phyloP scores from a whole-genome alignment of 2,888 invertebrate genomes.

The Crossocerus cetratus region DNA sequence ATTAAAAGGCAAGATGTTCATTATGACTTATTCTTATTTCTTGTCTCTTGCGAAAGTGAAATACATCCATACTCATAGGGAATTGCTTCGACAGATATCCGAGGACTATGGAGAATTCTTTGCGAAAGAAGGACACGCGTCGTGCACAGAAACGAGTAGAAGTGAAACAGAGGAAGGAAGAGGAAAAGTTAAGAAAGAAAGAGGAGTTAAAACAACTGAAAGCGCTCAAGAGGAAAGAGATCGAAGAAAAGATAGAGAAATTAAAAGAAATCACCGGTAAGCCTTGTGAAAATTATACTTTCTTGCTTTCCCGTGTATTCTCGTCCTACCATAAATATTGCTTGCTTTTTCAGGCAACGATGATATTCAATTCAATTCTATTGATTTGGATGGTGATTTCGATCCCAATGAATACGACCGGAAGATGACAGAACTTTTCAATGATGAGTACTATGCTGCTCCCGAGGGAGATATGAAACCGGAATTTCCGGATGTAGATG shows the following conservation, averaged over 20 bases:
- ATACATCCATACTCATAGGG: conserved; percentile 6
- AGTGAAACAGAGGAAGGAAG: conserved; percentile 84
- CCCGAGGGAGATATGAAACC: conserved; percentile 86
- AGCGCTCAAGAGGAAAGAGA: conserved; percentile 92
- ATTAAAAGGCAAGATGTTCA: conserved; percentile 76
- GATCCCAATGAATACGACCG: conserved; percentile 93
- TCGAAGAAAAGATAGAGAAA: conserved; percentile 91
- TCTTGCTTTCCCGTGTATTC: no score
- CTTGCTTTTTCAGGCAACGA: conserved; percentile 63
- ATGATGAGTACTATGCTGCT: conserved; percentile 90
- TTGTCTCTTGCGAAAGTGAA: conserved; percentile 15
- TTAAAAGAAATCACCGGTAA: conserved; percentile 91
- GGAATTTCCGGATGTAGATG: conserved; percentile 88
- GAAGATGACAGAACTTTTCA: conserved; percentile 91
- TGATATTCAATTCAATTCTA: conserved; percentile 65
- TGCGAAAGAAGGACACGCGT: conserved; percentile 88
- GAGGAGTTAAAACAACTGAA: conserved; percentile 93
- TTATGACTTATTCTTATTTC: background rate
- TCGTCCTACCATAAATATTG: background rate
- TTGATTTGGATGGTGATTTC: conserved; percentile 92
- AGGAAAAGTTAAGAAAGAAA: conserved; percentile 88
- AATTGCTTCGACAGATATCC: conserved; percentile 82
- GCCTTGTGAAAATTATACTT: background rate
- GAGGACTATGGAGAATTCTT: conserved; percentile 89
- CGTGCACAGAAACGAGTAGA: conserved; percentile 89